Evolutionary conservation across 2,113 vertebrate species (phyloP), one percentile per base, ranked within the genome.

Genomic region (Donacobius atricapilla): DNA sequence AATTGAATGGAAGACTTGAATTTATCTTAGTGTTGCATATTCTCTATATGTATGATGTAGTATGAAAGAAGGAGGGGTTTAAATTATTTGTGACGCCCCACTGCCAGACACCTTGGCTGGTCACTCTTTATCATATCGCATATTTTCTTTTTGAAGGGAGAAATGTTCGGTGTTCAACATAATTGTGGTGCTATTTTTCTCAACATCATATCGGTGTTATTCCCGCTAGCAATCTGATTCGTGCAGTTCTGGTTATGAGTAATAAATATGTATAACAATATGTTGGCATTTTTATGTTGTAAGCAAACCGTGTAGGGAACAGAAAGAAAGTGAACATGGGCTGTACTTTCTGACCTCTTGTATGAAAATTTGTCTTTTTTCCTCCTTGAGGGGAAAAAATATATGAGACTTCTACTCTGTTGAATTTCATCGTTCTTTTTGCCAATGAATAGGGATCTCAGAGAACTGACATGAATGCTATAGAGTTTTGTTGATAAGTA

Each of bases 371-470:
- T 84, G 18, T 31, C 9, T 45, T 54, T 53, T 50, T 72, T 58
- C 25, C 7, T 83, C 15, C 24, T 30, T 27, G 37, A 73, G 42
- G 37, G 31, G 5, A 6, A 50, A 90, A 57, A 75, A 15, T 0
- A 27, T 1, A 19, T 1, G 3, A 50, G 53, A 21, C 12, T n/a
- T 64, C 37, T 48, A 27, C 5, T 44, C 25, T 47, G 0, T 21
- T 72, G 50, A 83, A 65, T 86, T 80, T 81, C 23, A 30, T 57
- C 13, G 13, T 35, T 51, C 6, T 76, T 90, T 68, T 56, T 2
- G 3, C n/a, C 57, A 42, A 6, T n/a, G n/a, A 53, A 84, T 63
- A 50, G 3, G 33, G 15, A 50, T 57, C 31, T 91, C 6, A 0
- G 18, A 48, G 33, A 86, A 40, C 31, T 77, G 35, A 73, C 7